Evolutionary conservation across 2,888 invertebrate species (phyloP).

Genomic region (Meghimatium bilineatum): DNA sequence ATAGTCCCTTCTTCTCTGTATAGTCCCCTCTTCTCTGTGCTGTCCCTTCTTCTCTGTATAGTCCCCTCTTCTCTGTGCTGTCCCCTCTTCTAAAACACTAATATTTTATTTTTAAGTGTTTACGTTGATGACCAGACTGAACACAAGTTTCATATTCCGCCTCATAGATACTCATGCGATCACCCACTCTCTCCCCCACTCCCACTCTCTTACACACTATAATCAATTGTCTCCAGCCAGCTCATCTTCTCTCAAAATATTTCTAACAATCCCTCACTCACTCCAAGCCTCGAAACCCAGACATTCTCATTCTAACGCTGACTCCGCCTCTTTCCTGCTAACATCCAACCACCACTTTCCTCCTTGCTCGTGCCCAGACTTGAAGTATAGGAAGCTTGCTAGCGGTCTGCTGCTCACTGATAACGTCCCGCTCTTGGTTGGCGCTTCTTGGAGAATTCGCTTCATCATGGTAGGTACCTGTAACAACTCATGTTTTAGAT

Average conservation of each 20-base stretch:
- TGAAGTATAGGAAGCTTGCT: background rate
- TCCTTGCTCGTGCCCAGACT: background rate
- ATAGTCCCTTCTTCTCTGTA: too few relatives aligned
- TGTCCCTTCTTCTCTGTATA: too few relatives aligned
- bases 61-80: too few relatives aligned
- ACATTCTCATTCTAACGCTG: background rate
- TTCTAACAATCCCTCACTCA: background rate
- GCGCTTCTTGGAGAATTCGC: background rate
- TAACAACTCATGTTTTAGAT: background rate
- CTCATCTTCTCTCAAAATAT: background rate
- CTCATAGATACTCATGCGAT: background rate
- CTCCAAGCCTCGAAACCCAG: background rate
- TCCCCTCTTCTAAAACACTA: too few relatives aligned
- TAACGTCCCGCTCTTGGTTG: background rate
- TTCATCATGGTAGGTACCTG: background rate
- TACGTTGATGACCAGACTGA: too few relatives aligned
- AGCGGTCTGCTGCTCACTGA: background rate
- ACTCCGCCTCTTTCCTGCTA: constrained; percentile 10
- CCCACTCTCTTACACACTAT: background rate
- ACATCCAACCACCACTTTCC: constrained; percentile 10
- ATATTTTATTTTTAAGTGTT: too few relatives aligned
- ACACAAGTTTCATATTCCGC: too few relatives aligned
- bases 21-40: too few relatives aligned
- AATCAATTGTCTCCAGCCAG: background rate
- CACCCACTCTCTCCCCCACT: background rate